A percentile compares a stretch with the other conserved stretches of the same genome.
phyloP scores from a whole-genome alignment of 2,888 invertebrate genomes.

The Xylota segnis region DNA sequence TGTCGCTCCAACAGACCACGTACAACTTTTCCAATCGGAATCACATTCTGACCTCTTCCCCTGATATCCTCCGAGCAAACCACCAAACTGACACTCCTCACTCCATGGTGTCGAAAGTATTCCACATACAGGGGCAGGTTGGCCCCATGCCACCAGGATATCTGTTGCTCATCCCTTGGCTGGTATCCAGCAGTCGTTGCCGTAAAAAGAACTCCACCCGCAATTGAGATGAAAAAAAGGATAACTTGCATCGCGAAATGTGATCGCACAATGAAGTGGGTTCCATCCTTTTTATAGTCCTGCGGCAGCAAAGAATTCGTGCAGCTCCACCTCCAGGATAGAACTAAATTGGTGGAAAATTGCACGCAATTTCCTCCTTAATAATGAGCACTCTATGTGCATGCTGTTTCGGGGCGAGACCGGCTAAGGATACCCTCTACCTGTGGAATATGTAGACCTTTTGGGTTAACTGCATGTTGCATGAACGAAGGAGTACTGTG shows the following conservation, averaged over 20 bases:
- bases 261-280: not conserved
- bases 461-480: conserved; percentile 18
- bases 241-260: conserved; percentile 42
- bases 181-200: conserved; percentile 29
- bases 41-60: conserved; percentile 77
- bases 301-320: conserved; percentile 20
- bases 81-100: conserved; percentile 80
- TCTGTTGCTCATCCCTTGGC: conserved; percentile 62
- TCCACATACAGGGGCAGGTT: conserved; percentile 78
- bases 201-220: conserved; percentile 20
- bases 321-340: conserved; percentile 13
- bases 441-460: conserved; percentile 40
- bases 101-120: conserved; percentile 82
- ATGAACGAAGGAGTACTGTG: conserved; percentile 48
- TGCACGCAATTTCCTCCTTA: conserved; percentile 64
- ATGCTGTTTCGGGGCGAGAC: not conserved
- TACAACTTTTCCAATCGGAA: conserved; percentile 42
- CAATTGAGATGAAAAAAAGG: conserved; percentile 31
- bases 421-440: conserved; percentile 16
- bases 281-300: conserved; percentile 44
- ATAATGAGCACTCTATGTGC: conserved; percentile 51
- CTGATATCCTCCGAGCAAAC: conserved; percentile 80
- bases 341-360: conserved; percentile 67
- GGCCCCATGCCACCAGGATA: conserved; percentile 53
- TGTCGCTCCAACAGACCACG: conserved; percentile 42